Conservation (phyloP, 2,113 vertebrate genomes). For the Toxotes chatareus region DNA sequence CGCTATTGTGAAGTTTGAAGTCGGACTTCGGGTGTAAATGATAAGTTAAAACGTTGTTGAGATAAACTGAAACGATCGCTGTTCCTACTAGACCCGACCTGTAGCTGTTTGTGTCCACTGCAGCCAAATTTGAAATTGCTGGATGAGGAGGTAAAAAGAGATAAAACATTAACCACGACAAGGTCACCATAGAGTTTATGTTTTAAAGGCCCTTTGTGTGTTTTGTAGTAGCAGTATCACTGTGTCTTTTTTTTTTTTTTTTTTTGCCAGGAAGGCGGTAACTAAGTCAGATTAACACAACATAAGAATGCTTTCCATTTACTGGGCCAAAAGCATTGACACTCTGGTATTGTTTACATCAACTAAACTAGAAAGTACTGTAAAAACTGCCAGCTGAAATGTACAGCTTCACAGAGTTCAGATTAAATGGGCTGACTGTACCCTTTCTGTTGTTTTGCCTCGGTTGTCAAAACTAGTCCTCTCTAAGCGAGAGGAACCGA, state of each 20-base stretch:
- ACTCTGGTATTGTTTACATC: neutral
- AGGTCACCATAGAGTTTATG: conserved; percentile 1
- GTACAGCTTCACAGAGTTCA: neutral
- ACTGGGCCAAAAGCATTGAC: conserved; percentile 7
- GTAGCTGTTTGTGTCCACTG: neutral
- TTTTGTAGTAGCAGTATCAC: neutral
- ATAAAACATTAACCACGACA: conserved; percentile 65
- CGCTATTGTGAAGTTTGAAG: neutral
- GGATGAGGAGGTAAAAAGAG: neutral
- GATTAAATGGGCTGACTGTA: neutral
- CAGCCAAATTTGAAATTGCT: neutral
- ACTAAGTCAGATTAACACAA: conserved; percentile 37
- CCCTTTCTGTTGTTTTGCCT: neutral
- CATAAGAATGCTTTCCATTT: conserved; percentile 6
- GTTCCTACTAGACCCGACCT: neutral
- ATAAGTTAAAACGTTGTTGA: neutral
- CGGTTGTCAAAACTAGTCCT: conserved; percentile 17
- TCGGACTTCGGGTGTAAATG: neutral
- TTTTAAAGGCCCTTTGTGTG: conserved; percentile 13
- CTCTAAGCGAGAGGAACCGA: conserved; percentile 54
- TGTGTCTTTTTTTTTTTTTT: neutral
- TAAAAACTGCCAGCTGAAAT: neutral
- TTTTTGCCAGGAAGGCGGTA: neutral
- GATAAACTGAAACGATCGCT: neutral
- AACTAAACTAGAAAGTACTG: conserved; percentile 1